phyloP scores from a whole-genome alignment of 1,140 invertebrate genomes.

The Nixonia krombeini region DNA sequence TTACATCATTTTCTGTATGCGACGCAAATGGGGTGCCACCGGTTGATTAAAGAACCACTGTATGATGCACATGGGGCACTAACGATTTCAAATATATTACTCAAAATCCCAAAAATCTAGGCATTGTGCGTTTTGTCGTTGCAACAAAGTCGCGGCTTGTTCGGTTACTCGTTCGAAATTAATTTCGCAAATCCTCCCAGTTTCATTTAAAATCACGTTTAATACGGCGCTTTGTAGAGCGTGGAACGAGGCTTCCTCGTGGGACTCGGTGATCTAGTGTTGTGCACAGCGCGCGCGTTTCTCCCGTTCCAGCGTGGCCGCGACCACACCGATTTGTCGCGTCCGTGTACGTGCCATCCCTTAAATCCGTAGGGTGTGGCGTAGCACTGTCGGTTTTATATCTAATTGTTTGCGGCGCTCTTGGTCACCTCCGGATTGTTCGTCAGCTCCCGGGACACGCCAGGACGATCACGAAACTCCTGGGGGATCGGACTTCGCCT shows the following conservation, averaged over 20 bases:
- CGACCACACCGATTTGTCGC: constrained; percentile 46
- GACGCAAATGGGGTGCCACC: not conserved
- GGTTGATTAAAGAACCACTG: not conserved
- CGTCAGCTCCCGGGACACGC: constrained; percentile 35
- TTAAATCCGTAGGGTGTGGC: constrained; percentile 47
- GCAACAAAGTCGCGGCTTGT: too few relatives aligned
- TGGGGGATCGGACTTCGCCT: constrained; percentile 24
- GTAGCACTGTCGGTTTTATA: constrained; percentile 41
- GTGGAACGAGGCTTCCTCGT: constrained; percentile 40
- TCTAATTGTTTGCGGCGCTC: constrained; percentile 54
- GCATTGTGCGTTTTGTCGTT: too few relatives aligned
- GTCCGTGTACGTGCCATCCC: constrained; percentile 34
- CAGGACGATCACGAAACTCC: constrained; percentile 27
- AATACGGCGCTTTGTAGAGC: constrained; percentile 23
- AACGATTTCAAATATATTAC: too few relatives aligned
- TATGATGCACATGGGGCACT: too few relatives aligned
- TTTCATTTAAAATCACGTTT: constrained; percentile 50
- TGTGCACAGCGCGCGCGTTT: constrained; percentile 21
- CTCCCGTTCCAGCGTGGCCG: constrained; percentile 23
- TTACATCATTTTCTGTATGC: not conserved
- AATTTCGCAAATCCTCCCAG: constrained; percentile 32
- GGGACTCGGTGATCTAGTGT: constrained; percentile 51
- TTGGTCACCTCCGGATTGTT: constrained; percentile 34
- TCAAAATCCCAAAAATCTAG: too few relatives aligned
- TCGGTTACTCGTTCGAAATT: too few relatives aligned